Conservation (phyloP, 2,888 invertebrate species). For the Crematogaster levior region DNA sequence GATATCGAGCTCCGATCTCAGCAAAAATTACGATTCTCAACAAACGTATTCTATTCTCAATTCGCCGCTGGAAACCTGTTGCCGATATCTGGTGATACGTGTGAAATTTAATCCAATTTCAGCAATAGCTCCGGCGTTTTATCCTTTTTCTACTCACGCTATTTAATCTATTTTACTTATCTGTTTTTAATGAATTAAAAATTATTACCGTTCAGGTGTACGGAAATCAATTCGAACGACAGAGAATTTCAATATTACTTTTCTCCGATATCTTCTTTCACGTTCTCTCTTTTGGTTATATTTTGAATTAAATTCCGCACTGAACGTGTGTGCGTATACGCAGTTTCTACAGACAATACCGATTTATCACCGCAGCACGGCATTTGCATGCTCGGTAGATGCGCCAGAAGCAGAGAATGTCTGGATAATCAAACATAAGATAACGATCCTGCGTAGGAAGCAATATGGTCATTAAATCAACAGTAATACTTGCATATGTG, state of each 20-base stretch:
- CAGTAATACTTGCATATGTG: not conserved
- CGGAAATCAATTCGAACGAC: not conserved
- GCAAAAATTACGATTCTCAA: slow-evolving; percentile 36
- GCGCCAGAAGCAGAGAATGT: slow-evolving; percentile 42
- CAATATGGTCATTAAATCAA: slow-evolving; percentile 39
- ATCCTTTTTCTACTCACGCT: not conserved
- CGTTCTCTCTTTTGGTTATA: slow-evolving; percentile 26
- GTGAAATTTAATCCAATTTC: slow-evolving; percentile 35
- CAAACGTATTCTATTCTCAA: slow-evolving; percentile 20
- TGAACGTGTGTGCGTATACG: not conserved
- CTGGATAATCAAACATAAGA: slow-evolving; percentile 49
- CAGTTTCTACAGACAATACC: slow-evolving; percentile 39
- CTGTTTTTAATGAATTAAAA: slow-evolving; percentile 29
- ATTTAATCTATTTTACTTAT: slow-evolving; percentile 23
- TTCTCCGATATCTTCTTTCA: slow-evolving; percentile 2
- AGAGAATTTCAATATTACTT: not conserved
- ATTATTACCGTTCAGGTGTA: not conserved
- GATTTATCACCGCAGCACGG: slow-evolving; percentile 41
- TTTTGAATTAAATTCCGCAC: slow-evolving; percentile 44
- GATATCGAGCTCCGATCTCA: slow-evolving; percentile 18
- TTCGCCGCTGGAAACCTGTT: slow-evolving; percentile 18
- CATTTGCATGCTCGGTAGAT: slow-evolving; percentile 49
- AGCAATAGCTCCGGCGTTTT: slow-evolving; percentile 5
- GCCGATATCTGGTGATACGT: slow-evolving; percentile 31
- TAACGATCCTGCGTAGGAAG: slow-evolving; percentile 46